Evolutionary conservation across 92 coral and sea anemone species (phyloP), one percentile per base, ranked within the genome.

Genomic region (Siderastrea radians): DNA sequence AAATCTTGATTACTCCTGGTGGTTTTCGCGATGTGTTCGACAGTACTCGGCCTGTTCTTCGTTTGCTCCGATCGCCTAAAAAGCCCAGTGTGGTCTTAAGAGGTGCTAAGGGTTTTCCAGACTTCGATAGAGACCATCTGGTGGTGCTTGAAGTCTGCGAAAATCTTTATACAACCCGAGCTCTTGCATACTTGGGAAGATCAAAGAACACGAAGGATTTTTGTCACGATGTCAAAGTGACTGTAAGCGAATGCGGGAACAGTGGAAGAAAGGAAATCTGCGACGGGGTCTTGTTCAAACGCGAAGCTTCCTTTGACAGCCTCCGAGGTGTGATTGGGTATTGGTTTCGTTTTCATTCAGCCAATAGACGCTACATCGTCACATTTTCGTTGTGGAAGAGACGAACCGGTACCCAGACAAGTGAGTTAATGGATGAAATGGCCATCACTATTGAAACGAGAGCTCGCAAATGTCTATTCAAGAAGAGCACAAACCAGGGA

Each of bases 301-400:
- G 76, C n/a, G 85, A 67, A 7, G 17, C 77, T 7, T 14, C 50
- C 11, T 53, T 81, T 48, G 85, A 52, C 13, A 46, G n/a, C 2
- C 53, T 63, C n/a, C 58, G 58, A 16, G 76, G 85, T 44, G 45
- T 81, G 17, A 65, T 52, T 69, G 85, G 75, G 3, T 83, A 19
- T 50, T 83, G 87, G 87, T 83, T 74, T 71, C 87, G 87, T 49
- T 83, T 83, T 46, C 75, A 71, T 14, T 55, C 62, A 48, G 12
- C 58, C 47, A 83, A 59, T n/a, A 62, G 69, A 15, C 67, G 80
- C 3, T 72, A 72, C 53, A 13, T 74, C 19, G 49, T 83, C 53
- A 72, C 69, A 3, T 83, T 83, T 61, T 72, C 80, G 6, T 13
- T 83, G 47, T 72, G 78, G 87, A 48, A 44, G 54, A 45, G 45